Conservation (phyloP, 1,140 invertebrate genomes). For the Phymastichus coffea region DNA sequence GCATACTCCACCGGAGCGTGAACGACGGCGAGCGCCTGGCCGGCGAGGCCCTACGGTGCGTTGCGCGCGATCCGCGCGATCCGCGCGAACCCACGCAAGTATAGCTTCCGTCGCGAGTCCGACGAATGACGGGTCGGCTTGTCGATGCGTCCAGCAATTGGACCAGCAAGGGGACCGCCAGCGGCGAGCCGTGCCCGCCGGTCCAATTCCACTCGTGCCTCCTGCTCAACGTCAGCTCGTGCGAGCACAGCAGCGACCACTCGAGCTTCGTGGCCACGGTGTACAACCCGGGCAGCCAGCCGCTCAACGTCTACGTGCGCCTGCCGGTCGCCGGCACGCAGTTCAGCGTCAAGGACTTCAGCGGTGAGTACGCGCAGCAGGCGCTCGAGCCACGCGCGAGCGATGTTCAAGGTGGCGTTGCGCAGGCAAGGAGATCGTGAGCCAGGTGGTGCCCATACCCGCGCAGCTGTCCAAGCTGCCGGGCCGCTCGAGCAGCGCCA, state of each 20-base stretch:
- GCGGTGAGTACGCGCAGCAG: conserved; percentile 45
- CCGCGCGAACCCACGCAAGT: too few relatives aligned
- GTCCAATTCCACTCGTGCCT: conserved; percentile 61
- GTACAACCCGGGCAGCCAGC: conserved; percentile 79
- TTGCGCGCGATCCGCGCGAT: too few relatives aligned
- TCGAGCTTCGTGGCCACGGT: conserved; percentile 68
- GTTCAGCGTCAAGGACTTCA: conserved; percentile 66
- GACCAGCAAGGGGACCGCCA: too few relatives aligned
- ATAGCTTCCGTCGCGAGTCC: too few relatives aligned
- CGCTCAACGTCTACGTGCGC: conserved; percentile 65
- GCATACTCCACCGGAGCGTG: conserved; percentile 58
- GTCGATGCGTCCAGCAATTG: too few relatives aligned
- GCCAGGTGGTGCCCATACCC: conserved; percentile 67
- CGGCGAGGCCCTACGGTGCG: too few relatives aligned
- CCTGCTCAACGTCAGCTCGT: conserved; percentile 66
- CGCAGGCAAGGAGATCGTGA: conserved; percentile 58
- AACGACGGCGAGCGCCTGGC: conserved; percentile 33
- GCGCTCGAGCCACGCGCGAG: too few relatives aligned
- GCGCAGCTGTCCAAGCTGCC: conserved; percentile 62
- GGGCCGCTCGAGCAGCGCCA: conserved; percentile 62
- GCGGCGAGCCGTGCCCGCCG: too few relatives aligned
- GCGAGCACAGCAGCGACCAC: conserved; percentile 63
- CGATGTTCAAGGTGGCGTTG: too few relatives aligned
- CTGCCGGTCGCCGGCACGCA: conserved; percentile 66
- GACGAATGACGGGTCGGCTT: too few relatives aligned